Percentiles rank a stretch among this genome's conserved stretches.
Conservation (phyloP, 2,888 invertebrate genomes). For the Lasiommata megera region DNA sequence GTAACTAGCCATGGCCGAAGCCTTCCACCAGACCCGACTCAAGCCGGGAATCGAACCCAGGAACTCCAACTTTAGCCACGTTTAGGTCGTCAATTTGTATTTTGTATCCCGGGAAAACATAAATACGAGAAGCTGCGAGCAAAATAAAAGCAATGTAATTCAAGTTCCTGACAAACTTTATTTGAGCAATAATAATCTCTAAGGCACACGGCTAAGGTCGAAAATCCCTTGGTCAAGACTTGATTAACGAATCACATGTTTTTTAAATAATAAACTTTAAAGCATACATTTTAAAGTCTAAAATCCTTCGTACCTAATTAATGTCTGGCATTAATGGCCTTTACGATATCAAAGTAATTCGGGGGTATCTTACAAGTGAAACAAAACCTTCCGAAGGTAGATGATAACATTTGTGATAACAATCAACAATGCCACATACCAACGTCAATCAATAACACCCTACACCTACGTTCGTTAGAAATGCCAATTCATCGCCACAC, state of each 20-base stretch:
- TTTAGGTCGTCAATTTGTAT: too few relatives aligned
- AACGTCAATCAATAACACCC: background rate
- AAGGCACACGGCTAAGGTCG: too few relatives aligned
- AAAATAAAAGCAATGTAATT: too few relatives aligned
- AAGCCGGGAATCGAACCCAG: too few relatives aligned
- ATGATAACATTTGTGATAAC: background rate
- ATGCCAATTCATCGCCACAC: background rate
- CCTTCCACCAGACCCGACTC: too few relatives aligned
- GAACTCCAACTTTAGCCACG: too few relatives aligned
- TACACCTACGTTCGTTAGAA: background rate
- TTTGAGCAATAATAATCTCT: too few relatives aligned
- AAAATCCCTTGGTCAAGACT: background rate
- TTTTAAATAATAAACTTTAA: background rate
- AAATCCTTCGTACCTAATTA: background rate
- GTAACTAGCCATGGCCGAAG: too few relatives aligned
- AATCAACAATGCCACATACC: conserved; percentile 6
- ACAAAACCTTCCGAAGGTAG: conserved; percentile 8
- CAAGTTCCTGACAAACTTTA: too few relatives aligned
- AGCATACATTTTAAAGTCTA: background rate
- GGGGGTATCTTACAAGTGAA: background rate
- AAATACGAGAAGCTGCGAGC: too few relatives aligned
- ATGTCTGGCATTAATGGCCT: background rate
- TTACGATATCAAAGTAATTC: background rate
- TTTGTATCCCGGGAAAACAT: too few relatives aligned
- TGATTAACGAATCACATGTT: background rate